Evolutionary conservation across 2,888 invertebrate genomes (phyloP).

Genomic region (Cylindroiulus punctatus): DNA sequence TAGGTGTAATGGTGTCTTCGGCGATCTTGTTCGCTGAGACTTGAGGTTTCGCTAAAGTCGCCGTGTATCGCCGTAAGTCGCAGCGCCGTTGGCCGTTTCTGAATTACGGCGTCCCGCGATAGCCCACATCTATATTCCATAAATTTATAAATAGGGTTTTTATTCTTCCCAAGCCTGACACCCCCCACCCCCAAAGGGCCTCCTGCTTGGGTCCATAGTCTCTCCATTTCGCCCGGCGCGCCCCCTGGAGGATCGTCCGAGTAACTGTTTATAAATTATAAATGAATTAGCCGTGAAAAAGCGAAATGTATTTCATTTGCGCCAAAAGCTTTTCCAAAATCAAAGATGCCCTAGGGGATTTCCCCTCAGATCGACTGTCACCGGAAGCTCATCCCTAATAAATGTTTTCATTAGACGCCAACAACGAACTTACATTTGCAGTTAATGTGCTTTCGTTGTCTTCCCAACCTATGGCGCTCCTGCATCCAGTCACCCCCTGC

Average conservation of each 20-base stretch:
- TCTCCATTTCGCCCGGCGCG: neutral
- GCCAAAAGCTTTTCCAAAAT: slow-evolving; percentile 55
- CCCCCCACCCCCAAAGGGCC: neutral
- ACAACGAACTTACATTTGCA: slow-evolving; percentile 61
- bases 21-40: no score
- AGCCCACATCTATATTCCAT: slow-evolving; percentile 7
- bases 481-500: no score
- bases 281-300: slow-evolving; percentile 59
- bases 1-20: no score
- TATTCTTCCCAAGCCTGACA: neutral
- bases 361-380: slow-evolving; percentile 55
- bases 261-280: slow-evolving; percentile 59
- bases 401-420: slow-evolving; percentile 57
- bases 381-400: slow-evolving; percentile 56
- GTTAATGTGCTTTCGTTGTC: slow-evolving; percentile 63
- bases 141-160: neutral
- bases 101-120: neutral
- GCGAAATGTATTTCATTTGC: slow-evolving; percentile 57
- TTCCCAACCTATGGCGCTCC: slow-evolving; percentile 27
- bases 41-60: no score
- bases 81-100: neutral
- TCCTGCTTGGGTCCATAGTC: neutral
- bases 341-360: slow-evolving; percentile 58
- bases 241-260: slow-evolving; percentile 40
- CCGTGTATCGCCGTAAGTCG: neutral